These are phyloP conservation scores for Pterostichus niger DNA, from an alignment of 2,888 invertebrate genomes.

Conservation along the genomic window DNA sequence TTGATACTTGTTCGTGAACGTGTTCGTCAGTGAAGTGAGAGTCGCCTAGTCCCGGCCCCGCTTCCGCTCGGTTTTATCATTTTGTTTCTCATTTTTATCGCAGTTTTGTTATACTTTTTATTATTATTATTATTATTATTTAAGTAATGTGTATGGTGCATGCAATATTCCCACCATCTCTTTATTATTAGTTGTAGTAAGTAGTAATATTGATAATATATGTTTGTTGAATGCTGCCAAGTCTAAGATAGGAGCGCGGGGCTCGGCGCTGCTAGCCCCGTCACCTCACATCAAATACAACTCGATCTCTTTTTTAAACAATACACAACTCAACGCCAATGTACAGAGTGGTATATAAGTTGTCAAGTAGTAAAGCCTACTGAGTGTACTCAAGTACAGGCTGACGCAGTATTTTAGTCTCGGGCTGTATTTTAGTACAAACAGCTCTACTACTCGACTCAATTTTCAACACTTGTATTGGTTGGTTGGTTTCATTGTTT, in stretches of 20 bases:
- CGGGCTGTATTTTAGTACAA: too few species aligned
- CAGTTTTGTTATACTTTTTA: constrained; percentile 72
- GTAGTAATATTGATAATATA: constrained; percentile 73
- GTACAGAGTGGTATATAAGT: too few species aligned
- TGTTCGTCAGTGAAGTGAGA: constrained; percentile 43
- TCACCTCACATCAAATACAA: constrained; percentile 27
- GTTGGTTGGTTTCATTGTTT: background rate
- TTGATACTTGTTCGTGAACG: constrained; percentile 7
- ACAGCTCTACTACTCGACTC: too few species aligned
- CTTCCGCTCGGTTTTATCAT: constrained; percentile 61
- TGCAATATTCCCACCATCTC: constrained; percentile 74
- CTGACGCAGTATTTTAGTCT: too few species aligned
- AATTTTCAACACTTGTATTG: background rate
- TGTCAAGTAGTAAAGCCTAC: too few species aligned
- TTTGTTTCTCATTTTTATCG: constrained; percentile 70
- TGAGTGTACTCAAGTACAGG: too few species aligned
- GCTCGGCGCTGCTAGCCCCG: constrained; percentile 56
- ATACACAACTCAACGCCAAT: too few species aligned
- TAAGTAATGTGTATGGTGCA: constrained; percentile 75
- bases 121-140: constrained; percentile 71
- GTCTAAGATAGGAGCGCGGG: constrained; percentile 76
- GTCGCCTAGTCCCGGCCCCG: constrained; percentile 53
- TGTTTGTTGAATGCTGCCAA: constrained; percentile 78
- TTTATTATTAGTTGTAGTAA: constrained; percentile 76
- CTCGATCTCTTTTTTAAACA: too few species aligned